phyloP scores from a whole-genome alignment of 1,140 invertebrate genomes.

The Pseudomyrmex gracilis region DNA sequence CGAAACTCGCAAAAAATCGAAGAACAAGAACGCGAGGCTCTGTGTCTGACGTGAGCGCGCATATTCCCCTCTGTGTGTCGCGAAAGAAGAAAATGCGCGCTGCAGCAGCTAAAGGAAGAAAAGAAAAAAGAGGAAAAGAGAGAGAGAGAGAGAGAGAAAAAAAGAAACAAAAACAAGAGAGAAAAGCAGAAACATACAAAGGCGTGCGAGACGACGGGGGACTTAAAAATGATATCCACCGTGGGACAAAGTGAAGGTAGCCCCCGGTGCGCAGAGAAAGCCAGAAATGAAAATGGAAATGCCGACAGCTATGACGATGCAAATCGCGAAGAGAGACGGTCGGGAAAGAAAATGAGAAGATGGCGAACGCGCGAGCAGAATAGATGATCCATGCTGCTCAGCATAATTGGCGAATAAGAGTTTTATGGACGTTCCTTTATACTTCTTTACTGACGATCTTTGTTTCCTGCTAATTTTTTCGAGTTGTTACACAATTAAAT shows the following conservation, averaged over 20 bases:
- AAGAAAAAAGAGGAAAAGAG: neutral
- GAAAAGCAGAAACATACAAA: conserved; percentile 49
- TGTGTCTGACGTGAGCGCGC: conserved; percentile 24
- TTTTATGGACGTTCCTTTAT: conserved; percentile 15
- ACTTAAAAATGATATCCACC: conserved; percentile 60
- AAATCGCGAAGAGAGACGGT: conserved; percentile 42
- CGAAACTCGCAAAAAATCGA: conserved; percentile 44
- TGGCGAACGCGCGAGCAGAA: conserved; percentile 32
- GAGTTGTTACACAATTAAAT: conserved; percentile 5
- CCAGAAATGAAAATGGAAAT: conserved; percentile 62
- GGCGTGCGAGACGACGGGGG: conserved; percentile 33
- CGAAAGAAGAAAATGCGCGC: conserved; percentile 45
- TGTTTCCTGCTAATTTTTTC: neutral
- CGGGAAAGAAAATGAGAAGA: conserved; percentile 38
- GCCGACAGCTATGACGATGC: conserved; percentile 56
- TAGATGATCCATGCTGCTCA: conserved; percentile 53
- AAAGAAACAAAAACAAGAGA: conserved; percentile 9
- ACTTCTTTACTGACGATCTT: neutral
- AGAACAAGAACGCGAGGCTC: conserved; percentile 14
- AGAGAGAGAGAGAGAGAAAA: neutral
- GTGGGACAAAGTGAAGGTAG: conserved; percentile 53
- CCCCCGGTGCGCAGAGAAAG: conserved; percentile 47
- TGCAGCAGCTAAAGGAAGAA: conserved; percentile 1
- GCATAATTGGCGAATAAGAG: conserved; percentile 39
- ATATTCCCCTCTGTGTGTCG: conserved; percentile 11